Percentiles rank a stretch among this genome's conserved stretches.
Evolutionary conservation across 2,888 invertebrate species (phyloP).

Genomic region (Caenorhabditis becei): DNA sequence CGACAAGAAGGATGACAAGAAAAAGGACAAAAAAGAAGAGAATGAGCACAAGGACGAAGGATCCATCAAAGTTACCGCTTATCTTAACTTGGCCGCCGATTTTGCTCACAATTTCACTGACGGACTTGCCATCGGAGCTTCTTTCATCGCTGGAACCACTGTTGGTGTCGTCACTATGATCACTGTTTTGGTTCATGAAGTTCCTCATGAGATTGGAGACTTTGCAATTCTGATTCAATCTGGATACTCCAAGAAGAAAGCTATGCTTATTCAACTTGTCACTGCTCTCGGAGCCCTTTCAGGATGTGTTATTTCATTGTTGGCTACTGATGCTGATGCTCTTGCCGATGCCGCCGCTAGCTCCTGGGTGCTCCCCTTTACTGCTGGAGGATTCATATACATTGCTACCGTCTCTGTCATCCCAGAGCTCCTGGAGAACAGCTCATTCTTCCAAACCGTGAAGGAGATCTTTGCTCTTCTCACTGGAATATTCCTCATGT

Average conservation of each 20-base stretch:
- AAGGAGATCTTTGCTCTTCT: constrained; percentile 77
- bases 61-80: constrained; percentile 86
- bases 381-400: constrained; percentile 91
- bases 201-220: constrained; percentile 99
- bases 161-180: constrained; percentile 88
- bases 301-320: constrained; percentile 84
- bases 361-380: constrained; percentile 93
- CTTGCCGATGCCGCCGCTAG: constrained; percentile 84
- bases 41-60: constrained; percentile 51
- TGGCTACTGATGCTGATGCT: constrained; percentile 75
- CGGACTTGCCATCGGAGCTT: constrained; percentile 98
- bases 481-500: constrained; percentile 79
- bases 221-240: constrained; percentile 98
- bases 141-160: constrained; percentile 83
- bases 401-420: constrained; percentile 99
- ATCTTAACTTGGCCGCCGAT: constrained; percentile 97
- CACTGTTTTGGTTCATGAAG: constrained; percentile 96
- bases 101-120: constrained; percentile 99
- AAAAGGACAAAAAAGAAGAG: constrained; percentile 41
- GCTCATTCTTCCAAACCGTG: constrained; percentile 76
- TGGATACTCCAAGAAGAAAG: constrained; percentile 94
- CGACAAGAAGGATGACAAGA: constrained; percentile 37
- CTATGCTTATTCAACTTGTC: constrained; percentile 93
- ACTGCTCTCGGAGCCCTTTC: constrained; percentile 96
- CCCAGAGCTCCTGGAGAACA: constrained; percentile 93